phyloP scores from a whole-genome alignment of 2,797 vertebrate genomes.

The Phalanger gymnotis region DNA sequence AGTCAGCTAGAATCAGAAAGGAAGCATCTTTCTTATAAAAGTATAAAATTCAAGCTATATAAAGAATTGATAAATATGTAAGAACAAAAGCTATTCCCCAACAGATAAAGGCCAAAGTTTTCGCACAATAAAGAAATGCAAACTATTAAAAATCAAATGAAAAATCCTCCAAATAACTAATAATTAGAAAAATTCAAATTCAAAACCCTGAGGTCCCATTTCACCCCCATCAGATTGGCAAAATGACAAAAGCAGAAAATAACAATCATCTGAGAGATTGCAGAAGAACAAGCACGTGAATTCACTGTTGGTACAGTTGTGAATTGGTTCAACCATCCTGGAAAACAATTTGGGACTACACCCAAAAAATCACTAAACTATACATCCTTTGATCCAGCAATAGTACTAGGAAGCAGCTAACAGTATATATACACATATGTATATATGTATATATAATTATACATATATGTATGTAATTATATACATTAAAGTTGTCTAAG shows the following conservation, averaged over 20 bases:
- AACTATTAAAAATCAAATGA: neutral
- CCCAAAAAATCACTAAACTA: neutral
- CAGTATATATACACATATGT: neutral
- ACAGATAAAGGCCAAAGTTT: neutral
- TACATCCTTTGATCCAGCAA: neutral
- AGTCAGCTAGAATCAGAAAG: too few relatives aligned
- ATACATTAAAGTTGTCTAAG: neutral
- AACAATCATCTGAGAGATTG: neutral
- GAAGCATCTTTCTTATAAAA: too few relatives aligned
- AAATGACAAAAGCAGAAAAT: neutral
- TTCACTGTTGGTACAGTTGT: neutral
- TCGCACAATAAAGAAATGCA: neutral
- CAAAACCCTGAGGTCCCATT: neutral
- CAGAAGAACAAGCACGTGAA: neutral
- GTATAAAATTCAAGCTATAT: too few relatives aligned
- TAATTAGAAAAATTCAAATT: neutral
- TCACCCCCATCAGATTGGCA: neutral
- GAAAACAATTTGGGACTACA: neutral
- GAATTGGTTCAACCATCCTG: neutral
- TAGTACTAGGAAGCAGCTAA: neutral
- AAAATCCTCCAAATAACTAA: neutral
- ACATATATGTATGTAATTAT: neutral
- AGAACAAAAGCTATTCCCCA: too few relatives aligned
- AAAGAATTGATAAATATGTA: too few relatives aligned
- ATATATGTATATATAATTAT: neutral